phyloP scores from a whole-genome alignment of 2,113 vertebrate genomes.

The Gavialis gangeticus region DNA sequence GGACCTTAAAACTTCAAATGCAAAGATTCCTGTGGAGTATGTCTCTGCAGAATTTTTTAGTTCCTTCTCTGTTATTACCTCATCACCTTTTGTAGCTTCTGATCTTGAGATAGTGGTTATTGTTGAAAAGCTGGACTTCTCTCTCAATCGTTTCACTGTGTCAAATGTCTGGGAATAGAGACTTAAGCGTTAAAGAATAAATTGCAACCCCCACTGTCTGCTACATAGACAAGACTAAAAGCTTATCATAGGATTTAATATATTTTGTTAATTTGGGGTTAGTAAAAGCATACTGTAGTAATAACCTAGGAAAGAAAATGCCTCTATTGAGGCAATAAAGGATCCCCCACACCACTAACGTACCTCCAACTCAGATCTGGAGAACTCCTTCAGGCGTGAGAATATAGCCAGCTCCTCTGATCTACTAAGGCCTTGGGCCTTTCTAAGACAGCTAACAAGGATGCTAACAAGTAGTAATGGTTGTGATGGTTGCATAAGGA shows the following conservation, averaged over 20 bases:
- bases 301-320: neutral
- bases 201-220: neutral
- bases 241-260: accelerated
- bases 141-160: constrained; percentile 91
- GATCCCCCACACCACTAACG: neutral
- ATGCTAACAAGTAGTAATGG: neutral
- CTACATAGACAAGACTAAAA: neutral
- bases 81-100: constrained; percentile 86
- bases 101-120: constrained; percentile 78
- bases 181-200: constrained; percentile 41
- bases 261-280: neutral
- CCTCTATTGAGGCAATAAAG: accelerated
- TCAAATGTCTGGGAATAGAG: constrained; percentile 91
- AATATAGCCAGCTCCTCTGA: neutral
- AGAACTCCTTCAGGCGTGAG: neutral
- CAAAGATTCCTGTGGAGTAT: neutral
- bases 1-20: neutral
- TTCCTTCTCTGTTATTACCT: constrained; percentile 82
- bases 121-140: constrained; percentile 88
- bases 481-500: neutral
- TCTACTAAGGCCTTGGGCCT: neutral
- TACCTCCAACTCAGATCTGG: neutral
- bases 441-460: neutral
- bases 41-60: neutral
- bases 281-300: neutral